phyloP scores from a whole-genome alignment of 2,797 vertebrate genomes.

The Rhynchonycteris naso region DNA sequence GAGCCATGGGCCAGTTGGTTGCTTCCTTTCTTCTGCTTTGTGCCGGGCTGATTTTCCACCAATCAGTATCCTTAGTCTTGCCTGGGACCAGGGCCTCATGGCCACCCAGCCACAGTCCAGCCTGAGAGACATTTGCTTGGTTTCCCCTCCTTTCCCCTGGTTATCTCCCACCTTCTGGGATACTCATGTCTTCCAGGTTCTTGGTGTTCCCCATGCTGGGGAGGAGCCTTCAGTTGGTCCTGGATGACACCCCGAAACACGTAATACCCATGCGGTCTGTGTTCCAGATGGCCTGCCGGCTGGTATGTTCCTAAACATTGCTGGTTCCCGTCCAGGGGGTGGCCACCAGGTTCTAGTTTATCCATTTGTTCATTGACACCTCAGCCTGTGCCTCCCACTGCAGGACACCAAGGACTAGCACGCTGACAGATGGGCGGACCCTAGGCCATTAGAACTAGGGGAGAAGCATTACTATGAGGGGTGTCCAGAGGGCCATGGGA shows the following conservation, averaged over 20 bases:
- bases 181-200: conserved; percentile 88
- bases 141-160: accelerated
- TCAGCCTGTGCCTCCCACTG: accelerated
- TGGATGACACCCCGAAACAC: conserved; percentile 82
- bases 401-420: not conserved
- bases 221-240: conserved; percentile 88
- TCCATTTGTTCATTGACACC: not conserved
- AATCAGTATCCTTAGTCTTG: not conserved
- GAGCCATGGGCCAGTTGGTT: not conserved
- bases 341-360: not conserved
- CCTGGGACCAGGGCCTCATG: too few relatives aligned
- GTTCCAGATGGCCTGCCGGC: conserved; percentile 90
- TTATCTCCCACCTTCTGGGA: not conserved
- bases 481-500: not conserved
- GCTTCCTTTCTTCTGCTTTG: not conserved
- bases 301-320: conserved; percentile 86
- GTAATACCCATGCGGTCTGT: conserved; percentile 86
- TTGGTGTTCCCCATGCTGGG: conserved; percentile 93
- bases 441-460: not conserved
- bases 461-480: accelerated
- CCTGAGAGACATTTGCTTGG: too few relatives aligned
- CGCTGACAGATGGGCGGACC: too few relatives aligned
- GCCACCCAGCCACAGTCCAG: not conserved
- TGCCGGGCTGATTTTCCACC: not conserved
- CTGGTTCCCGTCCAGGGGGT: accelerated